Conservation (phyloP, 2,797 vertebrate genomes). For the Aselliscus stoliczkanus region DNA sequence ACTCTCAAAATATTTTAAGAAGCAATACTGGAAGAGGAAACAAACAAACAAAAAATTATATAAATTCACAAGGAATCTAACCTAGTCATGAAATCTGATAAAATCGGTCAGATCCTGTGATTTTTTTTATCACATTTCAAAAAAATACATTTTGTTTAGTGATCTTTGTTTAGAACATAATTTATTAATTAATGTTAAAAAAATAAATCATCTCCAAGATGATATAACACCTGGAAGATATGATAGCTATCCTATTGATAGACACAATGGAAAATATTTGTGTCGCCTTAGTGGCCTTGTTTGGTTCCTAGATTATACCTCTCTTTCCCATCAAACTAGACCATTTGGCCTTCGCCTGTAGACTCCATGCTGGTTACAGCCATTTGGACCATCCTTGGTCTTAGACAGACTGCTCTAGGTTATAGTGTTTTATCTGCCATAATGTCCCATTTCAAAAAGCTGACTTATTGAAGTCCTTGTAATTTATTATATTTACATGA, state of each 20-base stretch:
- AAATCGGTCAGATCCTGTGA: background rate
- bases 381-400: background rate
- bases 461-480: background rate
- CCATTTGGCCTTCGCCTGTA: background rate
- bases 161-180: background rate
- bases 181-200: background rate
- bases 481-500: background rate
- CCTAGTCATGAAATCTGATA: background rate
- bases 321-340: background rate
- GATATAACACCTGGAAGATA: background rate
- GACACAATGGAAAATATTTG: background rate
- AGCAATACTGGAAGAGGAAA: background rate
- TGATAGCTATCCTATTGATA: background rate
- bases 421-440: background rate
- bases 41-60: background rate
- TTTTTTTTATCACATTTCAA: background rate
- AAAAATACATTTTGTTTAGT: background rate
- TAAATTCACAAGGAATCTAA: background rate
- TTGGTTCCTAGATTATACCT: background rate
- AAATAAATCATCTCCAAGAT: background rate
- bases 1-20: conserved; percentile 21
- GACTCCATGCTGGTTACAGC: background rate
- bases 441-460: background rate
- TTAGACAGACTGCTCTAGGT: background rate
- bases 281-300: background rate